phyloP scores from a whole-genome alignment of 2,888 invertebrate species.

The Nineta flava region DNA sequence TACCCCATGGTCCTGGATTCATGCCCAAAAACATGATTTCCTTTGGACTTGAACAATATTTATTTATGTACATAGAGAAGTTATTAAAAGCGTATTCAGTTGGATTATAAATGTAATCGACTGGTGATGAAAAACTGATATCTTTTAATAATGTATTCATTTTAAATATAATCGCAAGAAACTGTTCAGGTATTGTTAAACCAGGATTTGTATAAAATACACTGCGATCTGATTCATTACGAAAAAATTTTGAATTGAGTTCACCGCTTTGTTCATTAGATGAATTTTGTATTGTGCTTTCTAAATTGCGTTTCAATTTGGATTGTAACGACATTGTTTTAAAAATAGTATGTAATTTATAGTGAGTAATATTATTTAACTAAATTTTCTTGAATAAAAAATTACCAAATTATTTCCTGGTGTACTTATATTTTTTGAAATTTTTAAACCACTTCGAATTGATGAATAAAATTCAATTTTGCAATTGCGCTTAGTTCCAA shows the following conservation, averaged over 20 bases:
- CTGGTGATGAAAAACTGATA: slow-evolving; percentile 33
- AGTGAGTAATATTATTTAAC: no score
- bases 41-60: slow-evolving; percentile 50
- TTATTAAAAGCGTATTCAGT: slow-evolving; percentile 67
- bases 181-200: slow-evolving; percentile 11
- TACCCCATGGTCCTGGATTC: slow-evolving; percentile 96
- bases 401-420: no score
- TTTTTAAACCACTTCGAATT: no score
- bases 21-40: slow-evolving; percentile 74
- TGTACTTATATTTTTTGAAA: no score
- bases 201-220: neutral
- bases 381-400: no score
- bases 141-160: slow-evolving; percentile 30
- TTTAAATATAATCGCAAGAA: slow-evolving; percentile 22
- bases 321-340: neutral
- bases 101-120: slow-evolving; percentile 63
- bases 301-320: slow-evolving; percentile 1
- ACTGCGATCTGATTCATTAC: neutral
- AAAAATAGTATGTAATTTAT: no score
- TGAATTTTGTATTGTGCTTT: neutral
- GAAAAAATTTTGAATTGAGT: neutral
- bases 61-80: slow-evolving; percentile 58
- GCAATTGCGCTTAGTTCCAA: no score
- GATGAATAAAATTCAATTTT: no score
- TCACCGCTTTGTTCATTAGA: neutral